Evolutionary conservation across 2,113 vertebrate genomes (phyloP).

Genomic region (Neogale vison): DNA sequence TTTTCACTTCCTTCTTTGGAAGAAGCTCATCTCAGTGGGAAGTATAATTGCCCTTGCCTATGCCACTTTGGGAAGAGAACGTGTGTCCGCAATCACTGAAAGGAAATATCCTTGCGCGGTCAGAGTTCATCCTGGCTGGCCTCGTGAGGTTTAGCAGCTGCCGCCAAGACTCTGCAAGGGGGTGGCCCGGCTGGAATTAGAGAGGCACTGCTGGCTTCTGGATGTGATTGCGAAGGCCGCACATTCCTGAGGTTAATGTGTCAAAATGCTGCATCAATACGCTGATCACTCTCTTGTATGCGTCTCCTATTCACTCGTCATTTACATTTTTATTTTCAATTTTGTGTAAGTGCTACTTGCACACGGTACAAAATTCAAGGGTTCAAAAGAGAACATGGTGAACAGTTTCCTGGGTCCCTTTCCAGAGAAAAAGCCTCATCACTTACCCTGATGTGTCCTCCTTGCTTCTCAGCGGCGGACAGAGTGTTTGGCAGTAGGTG

Average conservation of each 20-base stretch:
- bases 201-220: background rate
- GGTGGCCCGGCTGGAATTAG: background rate
- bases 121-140: background rate
- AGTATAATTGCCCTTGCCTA: conserved; percentile 1
- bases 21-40: conserved; percentile 24
- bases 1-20: conserved; percentile 61
- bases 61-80: conserved; percentile 45
- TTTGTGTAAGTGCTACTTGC: background rate
- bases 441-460: background rate
- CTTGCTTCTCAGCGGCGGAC: background rate
- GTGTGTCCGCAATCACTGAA: conserved; percentile 28
- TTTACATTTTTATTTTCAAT: background rate
- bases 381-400: background rate
- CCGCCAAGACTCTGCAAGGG: background rate
- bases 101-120: conserved; percentile 13
- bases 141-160: background rate
- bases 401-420: background rate
- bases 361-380: background rate
- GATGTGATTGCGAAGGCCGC: background rate
- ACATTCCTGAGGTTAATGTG: background rate
- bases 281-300: background rate
- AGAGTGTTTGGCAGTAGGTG: background rate
- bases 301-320: background rate
- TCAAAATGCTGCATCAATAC: background rate
- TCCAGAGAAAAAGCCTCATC: background rate